Base-by-base conservation (phyloP, 2,797 vertebrate genomes). In the Nothura maculosa region DNA sequence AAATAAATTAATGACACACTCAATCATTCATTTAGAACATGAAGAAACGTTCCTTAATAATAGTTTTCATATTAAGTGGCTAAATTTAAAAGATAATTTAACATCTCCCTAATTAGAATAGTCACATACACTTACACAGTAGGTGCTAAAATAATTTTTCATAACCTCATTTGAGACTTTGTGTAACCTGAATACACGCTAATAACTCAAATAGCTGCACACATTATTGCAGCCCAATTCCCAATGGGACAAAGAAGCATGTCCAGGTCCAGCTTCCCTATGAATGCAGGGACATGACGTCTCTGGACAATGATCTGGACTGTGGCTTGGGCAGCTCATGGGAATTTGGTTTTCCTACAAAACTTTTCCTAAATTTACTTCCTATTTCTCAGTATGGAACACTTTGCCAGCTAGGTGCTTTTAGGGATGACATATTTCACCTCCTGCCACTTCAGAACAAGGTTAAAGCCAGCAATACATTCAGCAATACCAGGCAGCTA, bases 1-100 rank as follows among this genome's bases (percentile, higher is more conserved):
- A 95, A 94, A 89, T 81, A 95, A 94, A 95, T 89, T 90, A 94
- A 93, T 91, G 87, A 91, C 82, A 95, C 74, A 76, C 55, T 95
- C 92, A 86, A 74, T 95, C 94, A 89, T 81, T 89, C 93, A 79
- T 78, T 93, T 91, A 95, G 73, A 87, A 94, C 80, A 89, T 0
- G 32, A 79, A 94, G 77, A 25, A 95, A 80, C 32, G 82, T 80
- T 92, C 63, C 57, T 79, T 95, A 95, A 96, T 89, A 89, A 92
- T 5, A 89, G 90, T 95, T 91, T 96, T 94, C 8, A 1, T 77
- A 77, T 87, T 94, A 89, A 64, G 32, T 5, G 68, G 58, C 86
- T 95, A 87, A 80, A 94, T 90, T 90, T 94, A 52, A 95, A 87
- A 90, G 86, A 90, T 62, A 90, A 89, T 92, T 93, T 74, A 90